Base-by-base conservation (phyloP, 2,113 vertebrate species). In the Synchiropus splendidus region DNA sequence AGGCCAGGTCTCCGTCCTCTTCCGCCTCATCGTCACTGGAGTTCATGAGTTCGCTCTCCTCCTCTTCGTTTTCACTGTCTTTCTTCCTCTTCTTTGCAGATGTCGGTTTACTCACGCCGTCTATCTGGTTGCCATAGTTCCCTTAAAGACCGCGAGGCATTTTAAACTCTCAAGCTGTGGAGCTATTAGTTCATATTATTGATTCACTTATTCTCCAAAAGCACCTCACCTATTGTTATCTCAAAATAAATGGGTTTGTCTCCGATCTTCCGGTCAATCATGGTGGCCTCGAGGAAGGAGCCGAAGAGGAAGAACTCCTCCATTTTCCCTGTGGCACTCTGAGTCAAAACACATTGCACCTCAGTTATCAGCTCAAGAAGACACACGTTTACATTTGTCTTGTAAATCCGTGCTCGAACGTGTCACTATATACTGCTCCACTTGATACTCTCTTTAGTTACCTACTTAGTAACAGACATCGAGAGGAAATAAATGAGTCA, bases 261-360 rank as follows among this genome's bases (percentile, higher is more conserved):
- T 6, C 94, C 93, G 1, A 89, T 95, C 79, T 90, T 99, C 66
- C 95, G 83, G 75, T 99, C 95, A 0, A 99, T 86, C 95, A 99
- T 99, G 14, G 95, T 95, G 42, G 95, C 91, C 58, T 99, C 95
- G 55, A 99, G 78, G 61, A 97, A 97, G 36, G 91, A 86, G 45
- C 95, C 94, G 6, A 95, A 99, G 35, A 99, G 83, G 51, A 99
- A 98, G 77, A 98, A 98, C 64, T 99, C 95, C 12, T 98, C 95
- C 54, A 92, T 81, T 76, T 90, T 99, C 31, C 95, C 94, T 0
- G 89, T 89, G 70, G 90, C 91, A 60, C 83, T 89, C 92, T 95
- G n/a, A n/a, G 75, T 6, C 32, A 2, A 37, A 16, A 10, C 21
- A 27, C 8, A 8, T 27, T 27, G 8, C 4, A 27, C 8, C 8